phyloP scores from a whole-genome alignment of 2,888 invertebrate genomes.

The Heliconius erato region DNA sequence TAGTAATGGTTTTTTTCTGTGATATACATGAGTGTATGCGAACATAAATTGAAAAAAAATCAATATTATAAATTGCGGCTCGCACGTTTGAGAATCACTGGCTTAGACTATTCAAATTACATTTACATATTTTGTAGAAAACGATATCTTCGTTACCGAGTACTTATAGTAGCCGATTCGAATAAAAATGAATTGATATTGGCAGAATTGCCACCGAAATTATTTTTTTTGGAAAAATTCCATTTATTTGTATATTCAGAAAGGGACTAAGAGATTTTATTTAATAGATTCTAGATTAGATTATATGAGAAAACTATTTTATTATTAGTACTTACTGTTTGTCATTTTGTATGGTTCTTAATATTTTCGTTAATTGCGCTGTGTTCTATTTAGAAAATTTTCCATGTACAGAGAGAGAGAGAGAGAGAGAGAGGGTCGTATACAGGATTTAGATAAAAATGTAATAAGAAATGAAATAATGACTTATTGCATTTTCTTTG shows the following conservation, averaged over 20 bases:
- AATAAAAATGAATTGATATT: constrained; percentile 38
- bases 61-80: background rate
- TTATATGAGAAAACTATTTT: background rate
- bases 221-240: background rate
- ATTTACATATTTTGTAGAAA: constrained; percentile 38
- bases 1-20: too few species aligned
- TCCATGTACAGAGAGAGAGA: too few species aligned
- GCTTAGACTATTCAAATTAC: constrained; percentile 29
- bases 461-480: too few species aligned
- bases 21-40: too few species aligned
- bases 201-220: constrained; percentile 12
- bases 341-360: background rate
- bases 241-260: background rate
- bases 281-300: background rate
- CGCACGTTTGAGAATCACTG: background rate
- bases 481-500: too few species aligned
- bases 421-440: too few species aligned
- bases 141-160: constrained; percentile 34
- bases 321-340: background rate
- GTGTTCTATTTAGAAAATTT: too few species aligned
- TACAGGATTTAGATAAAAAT: too few species aligned
- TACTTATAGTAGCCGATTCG: constrained; percentile 32
- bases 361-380: too few species aligned
- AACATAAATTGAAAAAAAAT: too few species aligned
- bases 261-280: background rate